Conservation (phyloP, 2,888 invertebrate species). For the Spilosoma lubricipeda region DNA sequence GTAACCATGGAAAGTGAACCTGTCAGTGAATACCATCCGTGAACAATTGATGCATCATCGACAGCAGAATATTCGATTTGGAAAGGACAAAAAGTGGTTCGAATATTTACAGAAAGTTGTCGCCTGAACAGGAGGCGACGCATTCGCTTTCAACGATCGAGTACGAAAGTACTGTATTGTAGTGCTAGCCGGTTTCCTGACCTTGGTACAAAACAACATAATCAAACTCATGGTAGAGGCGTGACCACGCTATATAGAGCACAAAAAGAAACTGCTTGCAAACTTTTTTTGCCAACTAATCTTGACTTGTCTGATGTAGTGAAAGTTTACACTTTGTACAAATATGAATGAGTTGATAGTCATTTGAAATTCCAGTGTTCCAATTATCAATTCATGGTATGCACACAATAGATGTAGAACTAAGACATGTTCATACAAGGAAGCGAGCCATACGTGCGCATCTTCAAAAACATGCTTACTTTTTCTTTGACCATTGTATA, state of each 20-base stretch:
- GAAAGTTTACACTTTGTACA: slow-evolving; percentile 70
- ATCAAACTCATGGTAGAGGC: slow-evolving; percentile 60
- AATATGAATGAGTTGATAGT: slow-evolving; percentile 39
- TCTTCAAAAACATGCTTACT: background rate
- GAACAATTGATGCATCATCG: slow-evolving; percentile 78
- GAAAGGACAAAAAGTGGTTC: slow-evolving; percentile 82
- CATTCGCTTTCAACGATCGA: slow-evolving; percentile 82
- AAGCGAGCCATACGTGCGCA: background rate
- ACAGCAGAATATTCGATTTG: slow-evolving; percentile 68
- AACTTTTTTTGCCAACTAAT: slow-evolving; percentile 69
- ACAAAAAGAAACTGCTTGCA: slow-evolving; percentile 73
- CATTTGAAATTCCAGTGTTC: slow-evolving; percentile 40
- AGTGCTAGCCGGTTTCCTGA: slow-evolving; percentile 73
- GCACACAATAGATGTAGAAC: background rate
- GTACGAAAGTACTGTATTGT: slow-evolving; percentile 79
- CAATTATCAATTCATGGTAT: slow-evolving; percentile 28
- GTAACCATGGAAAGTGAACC: slow-evolving; percentile 81
- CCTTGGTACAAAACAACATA: slow-evolving; percentile 72
- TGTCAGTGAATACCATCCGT: slow-evolving; percentile 66
- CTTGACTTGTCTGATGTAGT: slow-evolving; percentile 69
- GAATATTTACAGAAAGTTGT: slow-evolving; percentile 80
- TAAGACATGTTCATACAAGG: background rate
- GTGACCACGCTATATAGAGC: slow-evolving; percentile 72
- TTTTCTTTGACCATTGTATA: background rate
- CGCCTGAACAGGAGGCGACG: slow-evolving; percentile 74